Base-by-base conservation (phyloP, 2,888 invertebrate species). In the Aelia acuminata region DNA sequence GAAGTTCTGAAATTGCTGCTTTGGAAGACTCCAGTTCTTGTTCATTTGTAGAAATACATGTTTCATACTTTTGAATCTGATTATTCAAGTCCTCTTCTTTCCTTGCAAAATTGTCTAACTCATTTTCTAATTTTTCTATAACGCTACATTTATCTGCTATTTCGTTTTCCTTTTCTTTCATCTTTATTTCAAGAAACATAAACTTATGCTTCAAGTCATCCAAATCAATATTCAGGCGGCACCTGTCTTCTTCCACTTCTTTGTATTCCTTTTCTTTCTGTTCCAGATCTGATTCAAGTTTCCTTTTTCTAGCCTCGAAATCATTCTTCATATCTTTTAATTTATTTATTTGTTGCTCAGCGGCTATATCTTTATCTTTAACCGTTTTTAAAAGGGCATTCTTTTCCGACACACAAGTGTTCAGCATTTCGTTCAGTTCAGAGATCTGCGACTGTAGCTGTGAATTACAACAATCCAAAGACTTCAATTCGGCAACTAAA, bases 101-200 rank as follows among this genome's bases (percentile, higher is more conserved):
- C 3, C 18, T 26, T n/a, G n/a, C 39, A 47, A 48, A 87, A 2
- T 15, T 63, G 7, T 70, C 70, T n/a, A 70, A 43, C 7, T 87
- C 53, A 31, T 75, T 75, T 87, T 87, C 50, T 31, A 87, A 43
- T 35, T 49, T 50, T 10, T 63, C 84, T n/a, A 84, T 87, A 22
- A 22, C 39, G 31, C 26, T 47, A 35, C 39, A 49, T 31, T 87
- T 87, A 31, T 87, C 80, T 49, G 35, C 20, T 26, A 70, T 20
- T 87, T 48, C 87, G 5, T 87, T 47, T 8, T 87, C 87, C 3
- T 70, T 63, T 31, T 87, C 70, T 70, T 87, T 87, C 43, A 87
- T 80, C n/a, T 80, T 39, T 22, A 47, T 43, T 80, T 80, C 80
- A n/a, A 87, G 87, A 43, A 70, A 87, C 26, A 63, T 43, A 48